Conservation (phyloP, 2,888 invertebrate genomes). For the Hesperia comma region DNA sequence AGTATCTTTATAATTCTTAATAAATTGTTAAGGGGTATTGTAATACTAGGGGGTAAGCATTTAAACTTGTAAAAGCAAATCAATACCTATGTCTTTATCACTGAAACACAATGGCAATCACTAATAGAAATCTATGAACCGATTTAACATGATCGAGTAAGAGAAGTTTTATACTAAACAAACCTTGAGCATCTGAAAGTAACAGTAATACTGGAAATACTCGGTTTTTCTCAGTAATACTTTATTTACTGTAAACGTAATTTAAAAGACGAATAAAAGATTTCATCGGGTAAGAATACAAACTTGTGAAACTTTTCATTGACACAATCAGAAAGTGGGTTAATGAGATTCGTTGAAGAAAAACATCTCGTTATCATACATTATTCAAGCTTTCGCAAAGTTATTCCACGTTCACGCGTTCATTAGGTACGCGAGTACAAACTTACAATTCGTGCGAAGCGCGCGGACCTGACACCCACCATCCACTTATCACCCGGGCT, state of each 20-base stretch:
- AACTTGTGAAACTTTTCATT: conserved; percentile 79
- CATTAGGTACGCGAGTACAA: conserved; percentile 75
- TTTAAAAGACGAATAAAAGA: conserved; percentile 72
- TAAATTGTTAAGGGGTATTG: no score
- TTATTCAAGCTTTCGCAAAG: conserved; percentile 81
- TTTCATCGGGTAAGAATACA: conserved; percentile 67
- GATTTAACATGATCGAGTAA: no score
- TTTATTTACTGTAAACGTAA: conserved; percentile 44
- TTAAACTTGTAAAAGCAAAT: no score
- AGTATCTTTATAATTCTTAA: no score
- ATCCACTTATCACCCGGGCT: conserved; percentile 71
- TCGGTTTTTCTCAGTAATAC: background rate
- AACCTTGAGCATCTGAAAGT: no score
- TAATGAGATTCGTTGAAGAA: conserved; percentile 83
- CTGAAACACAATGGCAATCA: no score
- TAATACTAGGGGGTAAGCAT: no score
- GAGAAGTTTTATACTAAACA: no score
- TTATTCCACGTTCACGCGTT: conserved; percentile 83
- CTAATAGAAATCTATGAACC: no score
- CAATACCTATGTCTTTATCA: no score
- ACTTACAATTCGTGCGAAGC: conserved; percentile 72
- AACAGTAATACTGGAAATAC: no score
- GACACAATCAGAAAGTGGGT: conserved; percentile 82
- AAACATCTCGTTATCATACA: conserved; percentile 84
- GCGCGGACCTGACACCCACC: conserved; percentile 59